Evolutionary conservation across 2,888 invertebrate species (phyloP).

Genomic region (Xestia c-nigrum): DNA sequence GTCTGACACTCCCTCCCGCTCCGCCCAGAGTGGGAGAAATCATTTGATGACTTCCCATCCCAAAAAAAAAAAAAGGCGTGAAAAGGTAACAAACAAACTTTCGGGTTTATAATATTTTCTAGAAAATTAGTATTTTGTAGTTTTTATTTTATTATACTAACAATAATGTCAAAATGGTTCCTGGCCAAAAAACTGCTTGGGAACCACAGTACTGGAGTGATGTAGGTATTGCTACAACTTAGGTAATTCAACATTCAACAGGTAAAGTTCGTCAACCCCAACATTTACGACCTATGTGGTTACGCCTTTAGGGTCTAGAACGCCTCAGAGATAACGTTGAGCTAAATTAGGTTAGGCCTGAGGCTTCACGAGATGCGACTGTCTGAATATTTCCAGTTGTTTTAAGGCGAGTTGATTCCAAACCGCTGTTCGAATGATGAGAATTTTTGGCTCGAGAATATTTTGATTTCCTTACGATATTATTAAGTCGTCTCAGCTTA

Average conservation of each 20-base stretch:
- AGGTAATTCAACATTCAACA: conserved; percentile 53
- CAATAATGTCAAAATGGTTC: no score
- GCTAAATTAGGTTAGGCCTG: conserved; percentile 25
- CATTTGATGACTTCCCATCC: no score
- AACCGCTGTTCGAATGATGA: not conserved
- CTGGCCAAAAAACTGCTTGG: not conserved
- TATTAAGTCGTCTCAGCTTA: no score
- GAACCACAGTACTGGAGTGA: not conserved
- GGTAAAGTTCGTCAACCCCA: conserved; percentile 47
- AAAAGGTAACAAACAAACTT: no score
- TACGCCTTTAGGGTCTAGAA: conserved; percentile 9
- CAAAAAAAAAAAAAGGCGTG: no score
- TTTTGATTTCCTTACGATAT: not conserved
- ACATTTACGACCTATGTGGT: conserved; percentile 32
- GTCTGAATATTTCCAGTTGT: not conserved
- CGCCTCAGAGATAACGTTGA: conserved; percentile 15
- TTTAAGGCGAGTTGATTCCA: not conserved
- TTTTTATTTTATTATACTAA: no score
- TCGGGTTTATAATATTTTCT: no score
- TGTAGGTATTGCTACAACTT: not conserved
- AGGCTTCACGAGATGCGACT: no score
- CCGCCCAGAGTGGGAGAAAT: no score
- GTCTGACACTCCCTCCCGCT: no score
- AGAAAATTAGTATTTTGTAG: no score
- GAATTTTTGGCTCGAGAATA: not conserved